Percentiles rank a stretch among this genome's conserved stretches.
Conservation (phyloP, 1,140 invertebrate genomes). For the Cyclargus thomasi region DNA sequence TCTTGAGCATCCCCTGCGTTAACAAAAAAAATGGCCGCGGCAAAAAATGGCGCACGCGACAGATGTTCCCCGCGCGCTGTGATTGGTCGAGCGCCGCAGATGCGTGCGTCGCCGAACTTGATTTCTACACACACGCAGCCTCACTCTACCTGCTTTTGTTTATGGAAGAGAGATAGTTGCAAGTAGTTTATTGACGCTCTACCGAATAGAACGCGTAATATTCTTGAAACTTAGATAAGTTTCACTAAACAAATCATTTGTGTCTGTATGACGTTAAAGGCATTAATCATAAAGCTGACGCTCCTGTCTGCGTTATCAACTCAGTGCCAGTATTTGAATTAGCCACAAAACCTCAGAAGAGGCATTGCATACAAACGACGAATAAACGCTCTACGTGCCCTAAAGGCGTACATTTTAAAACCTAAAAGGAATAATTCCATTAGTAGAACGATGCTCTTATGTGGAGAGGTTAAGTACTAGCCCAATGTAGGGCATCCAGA, state of each 20-base stretch:
- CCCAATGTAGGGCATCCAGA: not conserved
- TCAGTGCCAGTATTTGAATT: not conserved
- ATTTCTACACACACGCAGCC: not conserved
- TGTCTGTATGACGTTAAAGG: not conserved
- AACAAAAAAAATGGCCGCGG: not conserved
- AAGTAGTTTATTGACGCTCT: not conserved
- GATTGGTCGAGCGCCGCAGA: conserved; percentile 7
- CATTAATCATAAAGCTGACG: not conserved
- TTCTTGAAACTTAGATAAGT: too few species aligned
- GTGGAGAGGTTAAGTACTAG: not conserved
- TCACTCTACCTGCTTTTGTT: not conserved
- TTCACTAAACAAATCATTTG: too few species aligned
- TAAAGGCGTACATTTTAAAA: not conserved
- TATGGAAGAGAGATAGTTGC: not conserved
- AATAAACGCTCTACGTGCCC: not conserved
- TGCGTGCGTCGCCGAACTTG: not conserved
- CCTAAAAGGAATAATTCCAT: not conserved
- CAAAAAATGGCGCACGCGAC: conserved; percentile 13
- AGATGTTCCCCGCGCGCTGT: conserved; percentile 9
- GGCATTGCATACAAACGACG: not conserved
- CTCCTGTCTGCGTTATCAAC: too few species aligned
- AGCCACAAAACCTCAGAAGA: not conserved
- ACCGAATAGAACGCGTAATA: too few species aligned
- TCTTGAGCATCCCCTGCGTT: not conserved
- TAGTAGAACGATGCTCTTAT: not conserved